A percentile compares a stretch with the other conserved stretches of the same genome.
Conservation (phyloP, 2,888 invertebrate genomes). For the Macrophya annulata region DNA sequence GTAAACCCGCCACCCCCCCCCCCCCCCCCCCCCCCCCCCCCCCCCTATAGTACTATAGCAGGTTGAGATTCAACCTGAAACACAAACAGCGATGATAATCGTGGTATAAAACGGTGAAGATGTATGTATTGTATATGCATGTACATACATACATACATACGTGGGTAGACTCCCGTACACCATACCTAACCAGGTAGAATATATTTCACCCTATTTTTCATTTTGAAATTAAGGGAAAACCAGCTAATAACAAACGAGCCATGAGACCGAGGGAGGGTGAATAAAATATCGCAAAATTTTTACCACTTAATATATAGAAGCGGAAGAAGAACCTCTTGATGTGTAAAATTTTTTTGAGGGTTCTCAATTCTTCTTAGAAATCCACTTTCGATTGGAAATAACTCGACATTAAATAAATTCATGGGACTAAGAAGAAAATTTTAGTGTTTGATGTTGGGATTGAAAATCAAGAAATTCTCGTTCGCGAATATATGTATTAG, state of each 20-base stretch:
- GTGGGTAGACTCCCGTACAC: neutral
- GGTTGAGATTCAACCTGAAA: slow-evolving; percentile 10
- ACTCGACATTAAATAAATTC: too few relatives aligned
- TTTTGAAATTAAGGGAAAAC: neutral
- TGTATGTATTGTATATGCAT: neutral
- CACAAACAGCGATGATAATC: neutral
- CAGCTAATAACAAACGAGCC: slow-evolving; percentile 9
- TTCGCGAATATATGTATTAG: too few relatives aligned
- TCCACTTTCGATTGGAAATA: too few relatives aligned
- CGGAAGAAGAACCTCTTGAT: too few relatives aligned
- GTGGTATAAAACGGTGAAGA: neutral
- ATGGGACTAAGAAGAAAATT: too few relatives aligned
- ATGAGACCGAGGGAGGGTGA: neutral
- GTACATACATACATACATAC: neutral
- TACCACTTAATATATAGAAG: neutral
- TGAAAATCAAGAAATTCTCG: neutral
- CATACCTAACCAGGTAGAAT: neutral
- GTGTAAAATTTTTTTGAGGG: too few relatives aligned
- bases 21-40: neutral
- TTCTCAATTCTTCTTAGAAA: too few relatives aligned
- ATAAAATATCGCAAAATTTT: neutral
- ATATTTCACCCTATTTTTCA: slow-evolving; percentile 13
- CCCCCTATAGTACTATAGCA: neutral
- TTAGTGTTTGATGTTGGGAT: too few relatives aligned
- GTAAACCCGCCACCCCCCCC: neutral